A percentile compares a stretch with the other conserved stretches of the same genome.
Evolutionary conservation across 2,113 vertebrate species (phyloP).

Genomic region (Corynorhinus townsendii): DNA sequence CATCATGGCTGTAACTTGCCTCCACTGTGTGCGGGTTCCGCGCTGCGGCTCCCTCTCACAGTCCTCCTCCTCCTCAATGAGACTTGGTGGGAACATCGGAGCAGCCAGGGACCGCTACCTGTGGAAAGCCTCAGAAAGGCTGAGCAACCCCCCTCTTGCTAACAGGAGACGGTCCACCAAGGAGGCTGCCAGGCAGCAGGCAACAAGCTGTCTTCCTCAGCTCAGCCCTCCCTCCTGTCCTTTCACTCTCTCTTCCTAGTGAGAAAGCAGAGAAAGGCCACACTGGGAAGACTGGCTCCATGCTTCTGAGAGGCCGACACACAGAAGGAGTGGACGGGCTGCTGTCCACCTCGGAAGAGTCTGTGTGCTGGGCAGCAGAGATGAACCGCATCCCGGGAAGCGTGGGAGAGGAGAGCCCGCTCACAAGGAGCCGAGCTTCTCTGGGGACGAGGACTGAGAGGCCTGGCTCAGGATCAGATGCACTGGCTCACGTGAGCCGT

Average conservation of each 20-base stretch:
- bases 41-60: not conserved
- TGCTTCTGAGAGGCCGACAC: not conserved
- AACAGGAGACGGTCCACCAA: slow-evolving; percentile 48
- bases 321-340: not conserved
- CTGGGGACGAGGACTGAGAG: not conserved
- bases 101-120: slow-evolving; percentile 22
- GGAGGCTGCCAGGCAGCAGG: slow-evolving; percentile 32
- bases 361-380: not conserved
- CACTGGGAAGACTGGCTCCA: slow-evolving; percentile 2
- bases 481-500: fast-evolving
- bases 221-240: slow-evolving; percentile 56
- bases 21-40: not conserved
- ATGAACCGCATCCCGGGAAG: fast-evolving
- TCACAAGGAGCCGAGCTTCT: not conserved
- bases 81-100: not conserved
- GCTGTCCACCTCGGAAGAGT: not conserved
- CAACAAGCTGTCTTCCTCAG: slow-evolving; percentile 43
- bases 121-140: slow-evolving; percentile 43
- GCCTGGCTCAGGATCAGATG: not conserved
- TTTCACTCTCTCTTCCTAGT: slow-evolving; percentile 51
- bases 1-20: not conserved
- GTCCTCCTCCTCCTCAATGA: not conserved
- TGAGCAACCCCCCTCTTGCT: slow-evolving; percentile 34
- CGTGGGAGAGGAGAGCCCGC: not conserved
- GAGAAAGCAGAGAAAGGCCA: slow-evolving; percentile 57